Conservation (phyloP, 2,797 vertebrate genomes). For the Ispidina picta region DNA sequence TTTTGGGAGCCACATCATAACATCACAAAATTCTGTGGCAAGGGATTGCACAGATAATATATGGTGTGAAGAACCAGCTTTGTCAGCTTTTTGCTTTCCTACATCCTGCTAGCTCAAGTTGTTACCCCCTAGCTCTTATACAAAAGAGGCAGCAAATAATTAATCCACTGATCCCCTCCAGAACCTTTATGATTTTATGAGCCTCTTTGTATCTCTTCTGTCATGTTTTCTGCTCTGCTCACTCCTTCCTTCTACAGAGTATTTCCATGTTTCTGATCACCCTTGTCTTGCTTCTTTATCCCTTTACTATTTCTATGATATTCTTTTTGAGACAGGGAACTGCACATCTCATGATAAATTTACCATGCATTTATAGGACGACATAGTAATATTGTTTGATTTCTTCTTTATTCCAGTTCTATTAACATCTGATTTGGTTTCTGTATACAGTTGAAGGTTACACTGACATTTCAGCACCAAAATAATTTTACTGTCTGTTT, state of each 20-base stretch:
- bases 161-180: background rate
- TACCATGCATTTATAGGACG: background rate
- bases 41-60: background rate
- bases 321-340: background rate
- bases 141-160: background rate
- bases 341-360: background rate
- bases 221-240: background rate
- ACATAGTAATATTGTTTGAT: background rate
- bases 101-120: background rate
- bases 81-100: background rate
- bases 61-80: background rate
- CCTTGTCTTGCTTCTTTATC: background rate
- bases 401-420: background rate
- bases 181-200: background rate
- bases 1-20: background rate
- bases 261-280: background rate
- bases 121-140: background rate
- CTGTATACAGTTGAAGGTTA: background rate
- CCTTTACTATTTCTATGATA: background rate
- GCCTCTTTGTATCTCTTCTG: background rate
- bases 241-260: background rate
- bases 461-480: background rate
- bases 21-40: background rate
- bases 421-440: background rate
- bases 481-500: background rate